Base-by-base conservation (phyloP, 2,797 vertebrate genomes). In the Xerus rutilus region DNA sequence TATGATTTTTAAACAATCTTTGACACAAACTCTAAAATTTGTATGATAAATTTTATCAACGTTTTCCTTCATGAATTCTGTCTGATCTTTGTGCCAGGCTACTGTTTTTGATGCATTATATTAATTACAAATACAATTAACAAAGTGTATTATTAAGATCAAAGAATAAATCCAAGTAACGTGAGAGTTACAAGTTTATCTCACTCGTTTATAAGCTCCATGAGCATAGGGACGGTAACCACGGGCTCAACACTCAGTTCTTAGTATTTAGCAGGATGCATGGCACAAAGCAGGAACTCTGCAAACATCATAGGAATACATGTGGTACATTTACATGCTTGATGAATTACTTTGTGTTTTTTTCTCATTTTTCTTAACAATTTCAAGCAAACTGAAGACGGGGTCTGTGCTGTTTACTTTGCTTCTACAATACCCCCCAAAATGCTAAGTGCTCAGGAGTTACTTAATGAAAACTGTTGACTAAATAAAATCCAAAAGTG, bases 1-100 rank as follows among this genome's bases (percentile, higher is more conserved):
- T 84, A 78, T 89, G 35, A 74, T 52, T 89, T 81, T 86, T 62
- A 81, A 89, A 88, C 7, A 28, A 78, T 84, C n/a, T 91, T 62
- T 87, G 65, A 84, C 30, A 78, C 73, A 67, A 45, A 91, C 67
- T 93, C 17, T 35, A 62, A 91, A 70, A 39, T 39, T 52, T 69
- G 62, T 73, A 86, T 88, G 94, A 35, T 20, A 32, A 76, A 86
- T 23, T 94, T 89, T 70, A 20, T 59, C n/a, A 84, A 69, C 10
- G 73, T 88, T 83, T 91, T 45, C 43, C 62, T 70, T 79, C 86
- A 89, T 69, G 35, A 69, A 69, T 69, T 81, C 73, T 78, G 49
- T 69, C 43, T 81, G 88, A 54, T 25, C 25, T 76, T 49, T 81
- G 25, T 81, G 25, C 67, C 57, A 91, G 43, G 20, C 6, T 93